Evolutionary conservation across 2,113 vertebrate species (phyloP), one percentile per base, ranked within the genome.

Genomic region (Arvicanthis niloticus): DNA sequence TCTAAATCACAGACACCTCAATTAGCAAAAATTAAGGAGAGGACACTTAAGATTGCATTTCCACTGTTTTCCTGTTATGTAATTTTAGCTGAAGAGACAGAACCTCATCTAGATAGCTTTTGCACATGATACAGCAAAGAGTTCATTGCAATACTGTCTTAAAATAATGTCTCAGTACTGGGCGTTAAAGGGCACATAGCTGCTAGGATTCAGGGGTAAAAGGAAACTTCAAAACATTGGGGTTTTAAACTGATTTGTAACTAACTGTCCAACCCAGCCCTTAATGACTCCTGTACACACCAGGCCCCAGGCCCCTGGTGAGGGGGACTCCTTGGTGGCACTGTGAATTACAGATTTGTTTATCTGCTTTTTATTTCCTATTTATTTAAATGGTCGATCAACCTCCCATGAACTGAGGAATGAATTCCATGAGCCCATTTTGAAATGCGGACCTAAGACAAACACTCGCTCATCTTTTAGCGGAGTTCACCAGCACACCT

Each of bases 1-100:
- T 98, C 98, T 99, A 98, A 98, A 98, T 98, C 98, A 98, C 98
- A 97, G 96, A 98, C 99, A 98, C 98, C 98, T 99, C 98, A 98
- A 97, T 95, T 97, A 98, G 98, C 81, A 95, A 98, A 98, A 98
- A 97, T 97, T 89, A 96, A 98, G 97, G 97, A 93, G 98, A 97
- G 96, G 98, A 97, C 96, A 97, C 96, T 96, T 88, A 96, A 95
- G 97, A 96, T 91, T 98, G 97, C 87, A 97, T 98, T 98, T 98
- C 98, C 98, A 97, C 96, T 98, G 97, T 98, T 98, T 96, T 97
- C 97, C 97, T 98, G 97, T 98, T 93, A 93, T 53, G 98, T 98
- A 97, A 97, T 98, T 98, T 98, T 98, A 98, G 97, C 98, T 97
- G 91, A 97, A 97, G 98, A 98, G 98, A 96, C 97, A 81, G 75